These are phyloP conservation scores for Poecile atricapillus DNA, from an alignment of 2,113 vertebrate species.

Conservation along the genomic window DNA sequence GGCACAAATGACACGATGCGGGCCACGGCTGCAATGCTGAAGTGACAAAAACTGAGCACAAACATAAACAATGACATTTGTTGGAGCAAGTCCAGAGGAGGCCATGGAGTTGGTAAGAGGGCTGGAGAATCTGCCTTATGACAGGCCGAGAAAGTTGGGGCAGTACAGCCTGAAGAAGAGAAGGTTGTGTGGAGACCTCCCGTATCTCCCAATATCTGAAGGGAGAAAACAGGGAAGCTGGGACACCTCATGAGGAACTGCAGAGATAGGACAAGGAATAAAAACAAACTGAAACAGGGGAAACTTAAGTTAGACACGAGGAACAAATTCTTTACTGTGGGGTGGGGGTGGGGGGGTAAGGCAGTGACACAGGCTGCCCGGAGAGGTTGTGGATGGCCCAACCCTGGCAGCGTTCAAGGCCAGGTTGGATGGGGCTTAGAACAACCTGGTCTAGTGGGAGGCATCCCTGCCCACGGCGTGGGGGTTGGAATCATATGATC, in stretches of 20 bases:
- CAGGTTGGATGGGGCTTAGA: neutral
- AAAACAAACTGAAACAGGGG: neutral
- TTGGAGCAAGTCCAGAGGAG: neutral
- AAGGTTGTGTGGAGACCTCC: neutral
- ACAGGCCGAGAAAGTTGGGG: neutral
- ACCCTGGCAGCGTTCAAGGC: neutral
- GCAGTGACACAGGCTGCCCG: neutral
- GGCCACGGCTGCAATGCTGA: rapidly evolving
- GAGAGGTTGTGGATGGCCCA: neutral
- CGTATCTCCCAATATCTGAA: too few species aligned
- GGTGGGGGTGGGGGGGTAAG: neutral
- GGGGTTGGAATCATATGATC: neutral
- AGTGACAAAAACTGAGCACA: neutral
- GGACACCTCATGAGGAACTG: too few species aligned
- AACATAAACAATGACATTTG: neutral
- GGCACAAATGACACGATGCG: rapidly evolving
- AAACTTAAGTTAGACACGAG: neutral
- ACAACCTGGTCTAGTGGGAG: too few species aligned
- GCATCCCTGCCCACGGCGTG: neutral
- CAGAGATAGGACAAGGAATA: neutral
- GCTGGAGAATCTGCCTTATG: neutral
- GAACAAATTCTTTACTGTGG: neutral
- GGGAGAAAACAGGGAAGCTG: neutral
- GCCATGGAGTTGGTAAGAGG: neutral
- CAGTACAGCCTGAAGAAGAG: neutral